These are phyloP conservation scores for Pyxicephalus adspersus DNA, from an alignment of 2,113 vertebrate species.

Conservation along the genomic window DNA sequence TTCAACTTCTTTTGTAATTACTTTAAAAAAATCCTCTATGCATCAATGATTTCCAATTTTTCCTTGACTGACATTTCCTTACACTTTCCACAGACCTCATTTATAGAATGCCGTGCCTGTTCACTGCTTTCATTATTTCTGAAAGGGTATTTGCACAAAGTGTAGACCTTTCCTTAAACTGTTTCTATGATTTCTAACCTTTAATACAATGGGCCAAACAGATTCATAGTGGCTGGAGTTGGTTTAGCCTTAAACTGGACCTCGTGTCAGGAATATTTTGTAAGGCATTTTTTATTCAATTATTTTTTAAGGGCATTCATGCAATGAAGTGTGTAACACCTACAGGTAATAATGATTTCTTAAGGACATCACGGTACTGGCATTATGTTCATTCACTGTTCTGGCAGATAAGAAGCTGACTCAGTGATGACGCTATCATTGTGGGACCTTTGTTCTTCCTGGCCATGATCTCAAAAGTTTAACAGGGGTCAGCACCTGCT, in stretches of 20 bases:
- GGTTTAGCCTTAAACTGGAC: neutral
- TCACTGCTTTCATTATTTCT: constrained; percentile 44
- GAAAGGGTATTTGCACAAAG: constrained; percentile 41
- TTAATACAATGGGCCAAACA: neutral
- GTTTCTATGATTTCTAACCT: constrained; percentile 17
- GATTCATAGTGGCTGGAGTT: neutral
- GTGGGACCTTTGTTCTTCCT: no score
- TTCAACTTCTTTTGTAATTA: constrained; percentile 13
- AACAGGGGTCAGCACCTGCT: no score
- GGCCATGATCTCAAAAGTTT: no score
- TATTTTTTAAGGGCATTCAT: no score
- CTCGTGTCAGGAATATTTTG: no score
- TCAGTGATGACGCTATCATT: no score
- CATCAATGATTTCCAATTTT: constrained; percentile 49
- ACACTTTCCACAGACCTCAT: neutral
- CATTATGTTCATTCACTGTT: no score
- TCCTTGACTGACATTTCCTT: constrained; percentile 45
- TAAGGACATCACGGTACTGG: no score
- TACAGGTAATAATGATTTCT: no score
- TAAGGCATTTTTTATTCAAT: no score
- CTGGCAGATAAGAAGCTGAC: no score
- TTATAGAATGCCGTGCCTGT: constrained; percentile 2
- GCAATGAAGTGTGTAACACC: no score
- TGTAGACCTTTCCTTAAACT: constrained; percentile 20
- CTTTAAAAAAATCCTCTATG: constrained; percentile 29